Evolutionary conservation across 2,888 invertebrate genomes (phyloP).

Genomic region (Horisme vitalbata): DNA sequence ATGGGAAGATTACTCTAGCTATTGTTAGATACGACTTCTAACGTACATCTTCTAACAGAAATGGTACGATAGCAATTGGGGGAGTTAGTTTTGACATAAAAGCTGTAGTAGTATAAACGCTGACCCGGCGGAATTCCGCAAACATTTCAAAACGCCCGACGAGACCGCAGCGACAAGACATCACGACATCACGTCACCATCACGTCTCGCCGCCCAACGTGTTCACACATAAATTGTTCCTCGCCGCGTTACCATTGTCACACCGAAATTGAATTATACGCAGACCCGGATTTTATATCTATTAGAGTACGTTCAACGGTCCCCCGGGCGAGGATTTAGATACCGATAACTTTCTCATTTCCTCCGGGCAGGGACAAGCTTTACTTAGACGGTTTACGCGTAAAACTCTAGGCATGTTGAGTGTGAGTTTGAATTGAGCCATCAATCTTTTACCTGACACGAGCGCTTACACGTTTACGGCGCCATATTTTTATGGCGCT

Average conservation of each 20-base stretch:
- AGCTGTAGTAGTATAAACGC: conserved; percentile 1
- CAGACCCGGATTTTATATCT: conserved; percentile 76
- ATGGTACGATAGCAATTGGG: too few relatives aligned
- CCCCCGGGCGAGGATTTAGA: conserved; percentile 73
- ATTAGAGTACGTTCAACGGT: conserved; percentile 71
- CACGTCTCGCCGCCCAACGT: conserved; percentile 39
- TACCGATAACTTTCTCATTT: conserved; percentile 80
- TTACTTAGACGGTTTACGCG: conserved; percentile 40
- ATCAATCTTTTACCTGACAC: conserved; percentile 66
- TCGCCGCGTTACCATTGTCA: conserved; percentile 45
- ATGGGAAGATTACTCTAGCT: too few relatives aligned
- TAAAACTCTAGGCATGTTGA: conserved; percentile 49
- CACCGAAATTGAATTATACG: conserved; percentile 75
- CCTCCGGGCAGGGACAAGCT: conserved; percentile 61
- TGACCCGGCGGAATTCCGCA: background rate
- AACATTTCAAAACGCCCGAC: conserved; percentile 13
- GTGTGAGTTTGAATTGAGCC: conserved; percentile 55
- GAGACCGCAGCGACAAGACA: conserved; percentile 16
- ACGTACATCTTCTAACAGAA: too few relatives aligned
- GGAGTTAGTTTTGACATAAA: too few relatives aligned
- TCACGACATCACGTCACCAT: conserved; percentile 19
- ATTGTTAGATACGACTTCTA: too few relatives aligned
- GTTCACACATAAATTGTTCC: conserved; percentile 62
- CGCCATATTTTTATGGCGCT: conserved; percentile 47
- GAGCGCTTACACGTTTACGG: conserved; percentile 51